Evolutionary conservation across 2,797 vertebrate genomes (phyloP), one percentile per base, ranked within the genome.

Genomic region (Spinibarbus caldwelli): DNA sequence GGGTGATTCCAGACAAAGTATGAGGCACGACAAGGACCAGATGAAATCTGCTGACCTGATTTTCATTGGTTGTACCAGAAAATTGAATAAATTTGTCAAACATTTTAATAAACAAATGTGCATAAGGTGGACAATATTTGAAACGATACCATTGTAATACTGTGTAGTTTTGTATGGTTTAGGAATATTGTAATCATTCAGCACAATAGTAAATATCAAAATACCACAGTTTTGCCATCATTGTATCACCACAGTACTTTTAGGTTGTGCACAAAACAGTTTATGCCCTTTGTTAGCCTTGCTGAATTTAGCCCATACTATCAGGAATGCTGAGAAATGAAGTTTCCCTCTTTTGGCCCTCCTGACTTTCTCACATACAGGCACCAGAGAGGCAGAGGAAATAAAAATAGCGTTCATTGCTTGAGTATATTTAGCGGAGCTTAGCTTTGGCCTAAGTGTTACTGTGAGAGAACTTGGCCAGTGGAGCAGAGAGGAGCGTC

Each of bases 391-490:
- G 89, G 84, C 89, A 89, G 90, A 86, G 89, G 45, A 87, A 87
- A 52, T 94, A 94, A 93, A 95, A 94, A 95, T 95, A 95, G 93
- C 87, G 85, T 72, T 80, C 80, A 52, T 78, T 47, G 87, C 82
- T 88, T 85, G 92, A 91, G 86, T 95, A 94, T 96, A 94, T 95
- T 95, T 95, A 95, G 94, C 92, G 70, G 31, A 5, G 85, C 85
- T 89, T 93, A 90, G 90, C 87, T 82, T 86, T 67, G 72, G 87
- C 80, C 86, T 70, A 17, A 73, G 52, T 78, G 70, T 84, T 79
- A 90, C 84, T 78, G 87, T 91, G 91, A 91, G 92, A 91, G 59
- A 91, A 89, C 88, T 85, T 86, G 64, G 82, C 10, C 86, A 90
- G 91, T 84, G 88, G 89, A 87, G 83, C 43, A 70, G 21, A 81